Base-by-base conservation (phyloP, 2,888 invertebrate species). In the Limenitis arthemis region DNA sequence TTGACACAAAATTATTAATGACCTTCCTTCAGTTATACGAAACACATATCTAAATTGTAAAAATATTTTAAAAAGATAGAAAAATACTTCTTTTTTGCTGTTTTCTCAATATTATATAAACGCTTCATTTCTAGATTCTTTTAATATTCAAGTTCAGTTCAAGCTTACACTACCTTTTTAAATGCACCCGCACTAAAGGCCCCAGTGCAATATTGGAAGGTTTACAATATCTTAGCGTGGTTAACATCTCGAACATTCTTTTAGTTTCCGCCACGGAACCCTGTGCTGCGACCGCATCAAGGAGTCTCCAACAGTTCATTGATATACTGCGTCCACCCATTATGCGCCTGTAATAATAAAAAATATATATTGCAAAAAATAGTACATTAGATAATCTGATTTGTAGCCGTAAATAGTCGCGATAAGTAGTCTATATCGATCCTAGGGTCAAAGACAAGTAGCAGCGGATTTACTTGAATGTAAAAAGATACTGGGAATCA, bases 241-340 rank as follows among this genome's bases (percentile, higher is more conserved):
- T 67, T 0, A 93, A 69, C 44, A 89, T 63, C 1, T 88, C 70
- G 49, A 91, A 87, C 70, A 89, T 72, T 65, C 1, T 75, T 63
- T 0, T 89, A 41, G 88, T 84, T 60, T 85, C 86, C 0, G 70
- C 65, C 11, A 72, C 43, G 6, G 73, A 62, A 9, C 79, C 77
- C 8, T 73, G 69, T 0, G 76, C 66, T 0, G 89, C 87, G 0
- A 88, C 77, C 47, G 88, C 85, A 61, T 86, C 86, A 1, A 93
- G 68, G 1, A 93, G 69, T 1, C 87, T 79, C 88, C 89, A 89
- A 51, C 91, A 89, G 63, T 91, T 90, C 70, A 86, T 83, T 31
- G 87, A 75, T 33, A 89, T 73, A 55, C 80, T 73, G 8, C 84
- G 79, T 20, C 89, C 89, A 28, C 86, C 85, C 1, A 65, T 50